Evolutionary conservation across 2,113 vertebrate genomes (phyloP).

Genomic region (Antigone vipio): DNA sequence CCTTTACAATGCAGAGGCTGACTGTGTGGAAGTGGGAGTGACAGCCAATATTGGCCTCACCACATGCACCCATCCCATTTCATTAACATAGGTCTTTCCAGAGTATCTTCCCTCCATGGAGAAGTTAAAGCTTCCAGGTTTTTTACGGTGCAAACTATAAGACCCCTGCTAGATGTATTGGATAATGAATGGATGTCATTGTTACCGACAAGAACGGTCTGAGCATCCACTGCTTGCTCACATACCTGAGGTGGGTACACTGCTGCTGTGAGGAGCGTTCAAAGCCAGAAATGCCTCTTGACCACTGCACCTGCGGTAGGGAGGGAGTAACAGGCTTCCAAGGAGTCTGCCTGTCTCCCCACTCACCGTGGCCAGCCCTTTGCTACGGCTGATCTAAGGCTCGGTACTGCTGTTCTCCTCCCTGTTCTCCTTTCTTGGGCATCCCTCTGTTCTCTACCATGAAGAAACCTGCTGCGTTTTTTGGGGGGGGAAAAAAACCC

Average conservation of each 20-base stretch:
- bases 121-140: not conserved
- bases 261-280: not conserved
- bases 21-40: not conserved
- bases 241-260: not conserved
- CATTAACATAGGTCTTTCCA: not conserved
- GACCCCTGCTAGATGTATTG: not conserved
- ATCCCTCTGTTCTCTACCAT: not conserved
- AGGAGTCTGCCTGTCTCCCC: not conserved
- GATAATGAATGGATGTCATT: not conserved
- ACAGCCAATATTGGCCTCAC: not conserved
- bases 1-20: not conserved
- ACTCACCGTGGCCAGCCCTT: not conserved
- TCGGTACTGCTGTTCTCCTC: not conserved
- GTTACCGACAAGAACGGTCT: not conserved
- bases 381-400: not conserved
- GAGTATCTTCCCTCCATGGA: not conserved
- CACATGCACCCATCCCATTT: no score
- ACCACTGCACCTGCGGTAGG: not conserved
- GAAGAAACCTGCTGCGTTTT: not conserved
- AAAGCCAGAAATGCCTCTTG: not conserved
- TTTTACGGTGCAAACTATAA: not conserved
- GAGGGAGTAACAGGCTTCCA: not conserved
- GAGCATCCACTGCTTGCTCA: not conserved
- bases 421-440: not conserved
- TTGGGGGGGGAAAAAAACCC: no score